Evolutionary conservation across 1,140 invertebrate genomes (phyloP).

Genomic region (Ephestia elutella): DNA sequence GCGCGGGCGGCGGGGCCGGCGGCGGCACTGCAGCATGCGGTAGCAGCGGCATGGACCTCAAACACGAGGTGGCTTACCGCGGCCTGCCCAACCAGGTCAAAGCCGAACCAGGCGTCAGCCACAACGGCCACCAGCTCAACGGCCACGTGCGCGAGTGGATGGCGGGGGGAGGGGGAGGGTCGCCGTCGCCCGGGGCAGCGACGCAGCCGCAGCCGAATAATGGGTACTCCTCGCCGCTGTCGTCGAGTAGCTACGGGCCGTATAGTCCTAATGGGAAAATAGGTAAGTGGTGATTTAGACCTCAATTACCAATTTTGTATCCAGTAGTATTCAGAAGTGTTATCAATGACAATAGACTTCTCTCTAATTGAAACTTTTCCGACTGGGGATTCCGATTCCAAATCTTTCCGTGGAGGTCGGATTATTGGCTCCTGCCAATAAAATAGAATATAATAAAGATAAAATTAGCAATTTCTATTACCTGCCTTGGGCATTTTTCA

Average conservation of each 20-base stretch:
- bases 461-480: too few relatives aligned
- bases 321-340: too few relatives aligned
- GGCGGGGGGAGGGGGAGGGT: conserved; percentile 80
- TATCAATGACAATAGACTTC: too few relatives aligned
- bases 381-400: too few relatives aligned
- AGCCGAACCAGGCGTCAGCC: conserved; percentile 71
- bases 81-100: conserved; percentile 62
- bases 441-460: too few relatives aligned
- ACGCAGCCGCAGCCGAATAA: conserved; percentile 79
- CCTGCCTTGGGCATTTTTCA: too few relatives aligned
- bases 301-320: too few relatives aligned
- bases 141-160: conserved; percentile 89
- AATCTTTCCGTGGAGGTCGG: too few relatives aligned
- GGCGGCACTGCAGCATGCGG: conserved; percentile 63
- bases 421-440: too few relatives aligned
- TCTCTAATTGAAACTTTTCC: too few relatives aligned
- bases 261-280: conserved; percentile 91
- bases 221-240: conserved; percentile 88
- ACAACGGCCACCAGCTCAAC: conserved; percentile 77
- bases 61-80: conserved; percentile 68
- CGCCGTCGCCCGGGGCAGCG: conserved; percentile 57
- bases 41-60: conserved; percentile 68
- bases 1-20: conserved; percentile 64
- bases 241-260: conserved; percentile 87
- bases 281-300: conserved; percentile 78